phyloP scores from a whole-genome alignment of 2,888 invertebrate genomes.

The Amphipoea oculea region DNA sequence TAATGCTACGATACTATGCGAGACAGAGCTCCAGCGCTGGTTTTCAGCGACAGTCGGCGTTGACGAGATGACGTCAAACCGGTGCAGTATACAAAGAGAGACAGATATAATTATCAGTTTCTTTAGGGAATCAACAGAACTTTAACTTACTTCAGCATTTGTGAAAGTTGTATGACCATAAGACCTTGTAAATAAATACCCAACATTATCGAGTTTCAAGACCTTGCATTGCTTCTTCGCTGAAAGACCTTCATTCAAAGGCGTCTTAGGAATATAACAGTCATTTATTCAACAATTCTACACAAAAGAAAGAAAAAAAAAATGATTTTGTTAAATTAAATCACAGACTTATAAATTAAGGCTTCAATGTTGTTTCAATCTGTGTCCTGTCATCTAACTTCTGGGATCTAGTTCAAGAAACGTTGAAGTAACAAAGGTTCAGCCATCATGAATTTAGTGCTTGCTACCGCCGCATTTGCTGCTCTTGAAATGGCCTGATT shows the following conservation, averaged over 20 bases:
- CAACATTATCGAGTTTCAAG: not conserved
- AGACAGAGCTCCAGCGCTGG: not conserved
- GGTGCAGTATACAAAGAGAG: not conserved
- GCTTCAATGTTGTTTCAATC: not conserved
- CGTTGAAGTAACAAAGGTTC: slow-evolving; percentile 4
- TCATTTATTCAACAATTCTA: slow-evolving; percentile 42
- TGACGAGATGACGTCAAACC: not conserved
- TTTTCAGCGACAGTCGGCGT: not conserved
- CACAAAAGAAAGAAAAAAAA: slow-evolving; percentile 15
- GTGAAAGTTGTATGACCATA: not conserved
- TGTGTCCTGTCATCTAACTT: slow-evolving; percentile 14
- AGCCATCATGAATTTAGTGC: slow-evolving; percentile 10
- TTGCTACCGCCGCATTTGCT: slow-evolving; percentile 57
- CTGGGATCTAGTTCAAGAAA: slow-evolving; percentile 9
- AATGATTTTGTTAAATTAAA: not conserved
- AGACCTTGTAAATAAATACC: not conserved
- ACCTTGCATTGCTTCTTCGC: not conserved
- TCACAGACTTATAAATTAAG: slow-evolving; percentile 26
- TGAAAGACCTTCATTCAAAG: not conserved
- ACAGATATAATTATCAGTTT: not conserved
- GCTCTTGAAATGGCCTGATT: slow-evolving; percentile 73
- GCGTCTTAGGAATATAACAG: slow-evolving; percentile 12
- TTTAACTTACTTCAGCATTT: not conserved
- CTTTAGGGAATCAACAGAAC: not conserved
- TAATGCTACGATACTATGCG: not conserved